These are phyloP conservation scores for Temnothorax longispinosus DNA, from an alignment of 1,140 invertebrate genomes.

Conservation along the genomic window DNA sequence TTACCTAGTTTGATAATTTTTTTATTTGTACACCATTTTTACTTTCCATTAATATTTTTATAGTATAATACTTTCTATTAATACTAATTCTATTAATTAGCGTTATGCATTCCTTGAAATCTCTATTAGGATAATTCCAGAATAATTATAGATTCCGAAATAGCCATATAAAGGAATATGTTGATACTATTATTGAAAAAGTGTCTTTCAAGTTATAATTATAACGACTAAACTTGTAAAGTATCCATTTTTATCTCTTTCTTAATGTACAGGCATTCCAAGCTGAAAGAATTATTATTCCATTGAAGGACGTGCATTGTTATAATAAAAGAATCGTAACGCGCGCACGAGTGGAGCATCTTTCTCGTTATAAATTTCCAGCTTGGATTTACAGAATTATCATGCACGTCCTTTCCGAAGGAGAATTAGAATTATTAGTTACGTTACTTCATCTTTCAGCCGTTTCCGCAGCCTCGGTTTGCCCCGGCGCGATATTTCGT, in stretches of 20 bases:
- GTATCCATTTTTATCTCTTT: background rate
- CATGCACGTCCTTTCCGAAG: background rate
- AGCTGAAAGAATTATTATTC: background rate
- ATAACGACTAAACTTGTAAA: background rate
- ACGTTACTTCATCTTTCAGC: slow-evolving; percentile 8
- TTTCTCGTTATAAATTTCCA: background rate
- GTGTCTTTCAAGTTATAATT: background rate
- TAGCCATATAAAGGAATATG: background rate
- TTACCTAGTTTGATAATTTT: slow-evolving; percentile 25
- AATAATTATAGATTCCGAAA: background rate
- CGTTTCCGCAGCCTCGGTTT: background rate
- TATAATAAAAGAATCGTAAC: background rate
- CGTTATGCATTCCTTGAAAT: background rate
- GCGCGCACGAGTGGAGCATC: background rate
- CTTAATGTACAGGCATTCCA: background rate
- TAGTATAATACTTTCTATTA: no score
- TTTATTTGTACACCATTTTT: slow-evolving; percentile 1
- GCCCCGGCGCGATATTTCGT: background rate
- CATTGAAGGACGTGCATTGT: background rate
- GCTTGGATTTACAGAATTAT: slow-evolving; percentile 23
- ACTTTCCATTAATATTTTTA: background rate
- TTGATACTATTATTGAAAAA: background rate
- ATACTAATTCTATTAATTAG: background rate
- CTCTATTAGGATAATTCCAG: slow-evolving; percentile 4
- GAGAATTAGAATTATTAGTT: background rate